Evolutionary conservation across 2,888 invertebrate genomes (phyloP), one percentile per base, ranked within the genome.

Genomic region (Physocephala rufipes): DNA sequence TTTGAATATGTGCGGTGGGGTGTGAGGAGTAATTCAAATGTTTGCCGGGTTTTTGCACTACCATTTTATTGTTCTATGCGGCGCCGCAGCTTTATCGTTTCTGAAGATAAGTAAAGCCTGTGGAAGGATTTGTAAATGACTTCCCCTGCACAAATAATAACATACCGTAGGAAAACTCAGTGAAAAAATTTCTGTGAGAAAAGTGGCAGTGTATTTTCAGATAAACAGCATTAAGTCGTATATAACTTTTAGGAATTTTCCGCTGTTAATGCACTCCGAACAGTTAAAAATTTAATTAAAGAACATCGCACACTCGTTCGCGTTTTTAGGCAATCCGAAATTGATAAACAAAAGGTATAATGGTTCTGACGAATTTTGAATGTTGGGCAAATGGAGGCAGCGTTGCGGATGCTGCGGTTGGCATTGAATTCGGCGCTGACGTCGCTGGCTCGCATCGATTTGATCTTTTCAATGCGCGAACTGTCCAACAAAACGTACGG

Each of bases 301-400:
- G n/a, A n/a, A n/a, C n/a, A n/a, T n/a, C n/a, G n/a, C n/a, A n/a
- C n/a, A n/a, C n/a, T n/a, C 9, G 36, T 36, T 62, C 58, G 13
- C 1, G 62, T 26, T 45, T 45, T 47, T 58, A 49, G 64, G 45
- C 75, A 75, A 77, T 75, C 77, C 77, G 74, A 76, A 70, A 16
- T 49, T 51, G 64, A 62, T 76, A 72, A 73, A 51, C 70, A 74
- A 74, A 73, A 75, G 75, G 63, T 69, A 74, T 72, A 71, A 84
- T 84, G 84, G 84, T 84, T 70, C 78, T 84, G 73, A 85, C 83
- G 28, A 84, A 82, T 79, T 81, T 83, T 72, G 85, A 84, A 78
- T 82, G 81, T 74, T 84, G 85, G 84, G 84, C 84, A 75, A 80
- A 83, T 77, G 83, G 82, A 70, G 81, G 77, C 45, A 69, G 74